Conservation (phyloP, 2,888 invertebrate genomes). For the Ctena decussata region DNA sequence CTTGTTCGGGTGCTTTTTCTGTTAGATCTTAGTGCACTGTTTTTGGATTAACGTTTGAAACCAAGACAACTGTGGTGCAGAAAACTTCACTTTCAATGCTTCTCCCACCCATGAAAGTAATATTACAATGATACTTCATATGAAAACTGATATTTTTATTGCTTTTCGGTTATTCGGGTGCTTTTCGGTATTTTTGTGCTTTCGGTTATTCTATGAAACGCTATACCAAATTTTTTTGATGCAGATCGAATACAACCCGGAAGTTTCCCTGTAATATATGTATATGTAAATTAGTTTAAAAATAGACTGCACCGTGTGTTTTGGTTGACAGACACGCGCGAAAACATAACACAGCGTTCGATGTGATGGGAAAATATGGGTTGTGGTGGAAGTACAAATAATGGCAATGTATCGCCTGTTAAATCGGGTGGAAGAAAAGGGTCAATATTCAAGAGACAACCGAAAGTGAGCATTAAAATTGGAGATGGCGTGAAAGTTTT, state of each 20-base stretch:
- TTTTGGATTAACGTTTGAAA: too few relatives aligned
- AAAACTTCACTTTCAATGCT: too few relatives aligned
- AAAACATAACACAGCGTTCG: constrained; percentile 18
- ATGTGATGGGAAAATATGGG: constrained; percentile 61
- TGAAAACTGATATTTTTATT: too few relatives aligned
- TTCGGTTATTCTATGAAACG: too few relatives aligned
- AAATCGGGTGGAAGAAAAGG: constrained; percentile 35
- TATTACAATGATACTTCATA: too few relatives aligned
- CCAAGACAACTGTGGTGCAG: too few relatives aligned
- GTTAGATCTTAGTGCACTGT: too few relatives aligned
- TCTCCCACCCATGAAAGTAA: too few relatives aligned
- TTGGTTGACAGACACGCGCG: constrained; percentile 57
- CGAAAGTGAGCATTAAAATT: constrained; percentile 70
- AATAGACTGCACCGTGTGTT: neutral
- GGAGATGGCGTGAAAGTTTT: constrained; percentile 69
- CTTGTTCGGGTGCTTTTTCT: too few relatives aligned
- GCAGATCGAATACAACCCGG: neutral
- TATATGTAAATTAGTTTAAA: constrained; percentile 62
- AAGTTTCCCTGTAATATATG: constrained; percentile 46
- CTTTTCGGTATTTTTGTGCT: too few relatives aligned
- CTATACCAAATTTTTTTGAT: too few relatives aligned
- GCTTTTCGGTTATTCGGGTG: too few relatives aligned
- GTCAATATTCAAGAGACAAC: constrained; percentile 51
- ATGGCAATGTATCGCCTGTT: constrained; percentile 33
- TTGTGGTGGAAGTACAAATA: constrained; percentile 73